Conservation (phyloP, 1,140 invertebrate species). For the Eulimnadia texana region DNA sequence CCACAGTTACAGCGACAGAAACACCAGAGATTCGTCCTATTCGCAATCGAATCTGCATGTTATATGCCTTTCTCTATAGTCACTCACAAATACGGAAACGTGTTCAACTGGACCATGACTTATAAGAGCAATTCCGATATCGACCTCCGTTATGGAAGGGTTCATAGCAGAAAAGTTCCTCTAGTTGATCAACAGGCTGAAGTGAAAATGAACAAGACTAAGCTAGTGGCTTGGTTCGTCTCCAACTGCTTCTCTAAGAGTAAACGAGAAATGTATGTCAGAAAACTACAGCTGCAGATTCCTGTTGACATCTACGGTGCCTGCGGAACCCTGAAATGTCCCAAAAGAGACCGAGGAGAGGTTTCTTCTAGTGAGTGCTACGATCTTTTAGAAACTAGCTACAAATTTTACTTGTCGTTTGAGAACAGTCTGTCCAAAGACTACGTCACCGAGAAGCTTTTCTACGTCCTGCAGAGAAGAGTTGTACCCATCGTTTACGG, state of each 20-base stretch:
- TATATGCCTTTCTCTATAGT: too few relatives aligned
- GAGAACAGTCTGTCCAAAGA: slow-evolving; percentile 34
- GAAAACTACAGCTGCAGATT: slow-evolving; percentile 30
- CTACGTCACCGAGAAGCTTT: slow-evolving; percentile 35
- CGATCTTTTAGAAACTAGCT: slow-evolving; percentile 18
- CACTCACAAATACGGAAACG: too few relatives aligned
- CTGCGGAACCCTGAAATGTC: slow-evolving; percentile 26
- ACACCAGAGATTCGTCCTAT: too few relatives aligned
- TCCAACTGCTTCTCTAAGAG: slow-evolving; percentile 31
- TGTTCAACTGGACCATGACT: too few relatives aligned
- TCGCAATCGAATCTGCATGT: too few relatives aligned
- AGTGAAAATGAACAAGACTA: slow-evolving; percentile 22
- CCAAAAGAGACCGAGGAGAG: slow-evolving; percentile 8
- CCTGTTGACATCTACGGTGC: slow-evolving; percentile 37
- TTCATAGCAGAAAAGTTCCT: too few relatives aligned
- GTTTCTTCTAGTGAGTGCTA: slow-evolving; percentile 19
- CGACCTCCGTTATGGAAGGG: too few relatives aligned
- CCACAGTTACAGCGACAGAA: too few relatives aligned
- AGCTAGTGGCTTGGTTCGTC: slow-evolving; percentile 30
- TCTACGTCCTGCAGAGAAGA: slow-evolving; percentile 19
- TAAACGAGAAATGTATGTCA: slow-evolving; percentile 27
- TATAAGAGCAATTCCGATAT: too few relatives aligned
- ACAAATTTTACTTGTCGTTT: slow-evolving; percentile 32
- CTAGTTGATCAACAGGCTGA: too few relatives aligned
- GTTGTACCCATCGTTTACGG: slow-evolving; percentile 28